These are phyloP conservation scores for Drosophila azteca DNA, from an alignment of 1,140 invertebrate species.

Conservation along the genomic window DNA sequence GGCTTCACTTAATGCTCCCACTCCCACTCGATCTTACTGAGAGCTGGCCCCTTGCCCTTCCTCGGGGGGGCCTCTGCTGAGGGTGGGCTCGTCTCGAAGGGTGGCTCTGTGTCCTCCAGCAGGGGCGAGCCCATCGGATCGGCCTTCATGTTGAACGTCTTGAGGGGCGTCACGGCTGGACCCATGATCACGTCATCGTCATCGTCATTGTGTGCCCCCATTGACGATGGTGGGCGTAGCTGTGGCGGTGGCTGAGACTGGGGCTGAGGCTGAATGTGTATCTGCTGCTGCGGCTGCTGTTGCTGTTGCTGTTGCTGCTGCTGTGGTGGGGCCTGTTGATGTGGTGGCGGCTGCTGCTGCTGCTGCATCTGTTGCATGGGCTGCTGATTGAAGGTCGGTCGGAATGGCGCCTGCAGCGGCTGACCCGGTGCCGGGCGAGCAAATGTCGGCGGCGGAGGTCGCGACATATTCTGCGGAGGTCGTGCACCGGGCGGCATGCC, in stretches of 20 bases:
- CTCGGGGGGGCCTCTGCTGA: conserved; percentile 23
- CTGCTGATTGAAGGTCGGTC: conserved; percentile 86
- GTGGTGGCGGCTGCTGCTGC: conserved; percentile 47
- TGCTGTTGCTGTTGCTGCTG: conserved; percentile 85
- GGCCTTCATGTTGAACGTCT: conserved; percentile 47
- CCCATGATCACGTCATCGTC: conserved; percentile 83
- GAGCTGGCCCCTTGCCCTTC: conserved; percentile 25
- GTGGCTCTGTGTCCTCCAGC: conserved; percentile 68
- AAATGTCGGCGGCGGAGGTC: conserved; percentile 66
- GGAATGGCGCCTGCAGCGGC: conserved; percentile 62
- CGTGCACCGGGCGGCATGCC: conserved; percentile 54
- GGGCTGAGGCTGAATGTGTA: conserved; percentile 25
- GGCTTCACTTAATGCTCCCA: conserved; percentile 43
- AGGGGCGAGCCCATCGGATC: conserved; percentile 74
- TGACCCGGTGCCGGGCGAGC: conserved; percentile 66
- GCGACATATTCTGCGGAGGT: conserved; percentile 67
- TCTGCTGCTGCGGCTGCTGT: conserved; percentile 45
- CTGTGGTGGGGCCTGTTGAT: conserved; percentile 84
- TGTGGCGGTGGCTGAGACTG: conserved; percentile 50
- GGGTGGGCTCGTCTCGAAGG: conserved; percentile 51
- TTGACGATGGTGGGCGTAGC: conserved; percentile 61
- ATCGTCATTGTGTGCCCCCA: conserved; percentile 64
- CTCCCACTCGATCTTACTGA: conserved; percentile 46
- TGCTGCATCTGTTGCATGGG: conserved; percentile 83
- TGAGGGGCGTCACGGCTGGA: conserved; percentile 72